Percentiles rank a stretch among this genome's conserved stretches.
Conservation (phyloP, 2,888 invertebrate species). For the Archips crataeganus region DNA sequence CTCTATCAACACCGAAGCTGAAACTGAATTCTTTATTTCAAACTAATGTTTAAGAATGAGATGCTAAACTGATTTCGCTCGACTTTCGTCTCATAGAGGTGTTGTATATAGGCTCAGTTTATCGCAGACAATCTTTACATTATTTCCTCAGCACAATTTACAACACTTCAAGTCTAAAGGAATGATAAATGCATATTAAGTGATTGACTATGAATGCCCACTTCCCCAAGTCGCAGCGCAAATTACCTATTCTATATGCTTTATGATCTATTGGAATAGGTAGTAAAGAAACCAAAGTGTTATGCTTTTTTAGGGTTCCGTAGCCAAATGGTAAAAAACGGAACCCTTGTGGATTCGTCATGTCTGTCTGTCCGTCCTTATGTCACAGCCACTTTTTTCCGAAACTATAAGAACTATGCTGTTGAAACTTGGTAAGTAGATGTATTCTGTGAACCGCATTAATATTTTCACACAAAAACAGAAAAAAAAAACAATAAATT, state of each 20-base stretch:
- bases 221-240: conserved; percentile 20
- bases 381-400: too few relatives aligned
- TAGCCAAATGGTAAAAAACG: too few relatives aligned
- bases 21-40: too few relatives aligned
- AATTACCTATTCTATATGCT: conserved; percentile 18
- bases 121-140: not conserved
- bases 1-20: not conserved
- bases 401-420: too few relatives aligned
- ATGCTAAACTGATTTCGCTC: too few relatives aligned
- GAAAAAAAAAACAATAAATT: too few relatives aligned
- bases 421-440: too few relatives aligned
- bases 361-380: too few relatives aligned
- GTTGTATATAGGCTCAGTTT: not conserved
- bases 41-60: too few relatives aligned
- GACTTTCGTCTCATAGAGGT: not conserved
- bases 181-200: conserved; percentile 21
- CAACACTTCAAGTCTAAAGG: conserved; percentile 21
- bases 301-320: not conserved
- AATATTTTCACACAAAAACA: too few relatives aligned
- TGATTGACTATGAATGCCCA: conserved; percentile 25
- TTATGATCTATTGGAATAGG: conserved; percentile 37
- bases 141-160: conserved; percentile 10
- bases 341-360: too few relatives aligned
- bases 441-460: too few relatives aligned
- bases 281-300: not conserved